Evolutionary conservation across 2,113 vertebrate species (phyloP), one percentile per base, ranked within the genome.

Genomic region (Erythrocercus mccallii): DNA sequence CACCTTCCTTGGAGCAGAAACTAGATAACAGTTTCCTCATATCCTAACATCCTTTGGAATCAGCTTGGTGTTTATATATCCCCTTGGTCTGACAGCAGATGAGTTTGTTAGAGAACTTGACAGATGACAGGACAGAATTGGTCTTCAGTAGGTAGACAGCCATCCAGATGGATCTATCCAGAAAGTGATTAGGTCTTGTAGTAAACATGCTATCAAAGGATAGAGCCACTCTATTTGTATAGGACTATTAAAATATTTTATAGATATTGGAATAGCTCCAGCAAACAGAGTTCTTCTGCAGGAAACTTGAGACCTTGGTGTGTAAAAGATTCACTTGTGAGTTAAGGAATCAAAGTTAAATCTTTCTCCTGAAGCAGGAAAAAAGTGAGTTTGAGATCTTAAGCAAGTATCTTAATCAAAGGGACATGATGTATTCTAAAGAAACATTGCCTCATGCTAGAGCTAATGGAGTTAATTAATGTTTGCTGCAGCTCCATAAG

Each of bases 391-490:
- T 50, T 77, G 54, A 73, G 42, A 53, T 93, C 28, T 93, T 47
- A 51, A 40, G n/a, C 28, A 58, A 18, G 45, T 85, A 66, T 20
- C 45, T 94, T 93, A 90, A 92, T 96, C 88, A 95, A 66, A 88
- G 28, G 16, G 42, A 86, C 30, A 23, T 70, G 54, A 69, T 38
- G 10, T 38, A 65, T 83, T 93, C 62, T 65, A 73, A 80, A 54
- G 76, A 90, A 93, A 10, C 42, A 70, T 45, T 77, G 71, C 58
- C 27, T 93, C 38, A 35, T 50, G 6, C 54, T 88, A 38, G 23
- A 80, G 54, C 35, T 90, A 90, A 91, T 85, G 74, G 66, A 89
- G 21, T 85, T 88, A 91, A 93, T 86, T 87, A 65, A 90, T 77
- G 54, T 57, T 95, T 94, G 50, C 79, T 85, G 61, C 22, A 86